A percentile compares a stretch with the other conserved stretches of the same genome.
phyloP scores from a whole-genome alignment of 2,113 vertebrate genomes.

The Donacobius atricapilla region DNA sequence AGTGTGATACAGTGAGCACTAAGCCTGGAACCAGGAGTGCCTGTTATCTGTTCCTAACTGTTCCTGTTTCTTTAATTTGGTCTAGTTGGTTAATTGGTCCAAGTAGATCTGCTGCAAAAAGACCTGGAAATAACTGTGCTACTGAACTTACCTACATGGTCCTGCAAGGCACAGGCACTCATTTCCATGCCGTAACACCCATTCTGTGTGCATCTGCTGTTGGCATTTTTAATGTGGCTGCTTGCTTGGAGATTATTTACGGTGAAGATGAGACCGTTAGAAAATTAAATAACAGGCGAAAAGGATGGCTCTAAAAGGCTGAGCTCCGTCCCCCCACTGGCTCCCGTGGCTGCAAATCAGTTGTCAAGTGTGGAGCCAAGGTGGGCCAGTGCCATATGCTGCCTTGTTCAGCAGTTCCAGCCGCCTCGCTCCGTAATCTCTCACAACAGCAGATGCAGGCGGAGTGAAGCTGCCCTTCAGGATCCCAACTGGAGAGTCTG shows the following conservation, averaged over 20 bases:
- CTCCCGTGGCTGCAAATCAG: background rate
- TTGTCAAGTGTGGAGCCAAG: background rate
- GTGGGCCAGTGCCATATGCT: background rate
- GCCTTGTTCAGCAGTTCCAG: background rate
- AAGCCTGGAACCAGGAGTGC: background rate
- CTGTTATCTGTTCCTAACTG: background rate
- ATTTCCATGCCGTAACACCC: background rate
- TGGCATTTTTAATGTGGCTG: background rate
- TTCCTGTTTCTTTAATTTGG: background rate
- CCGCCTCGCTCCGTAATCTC: background rate
- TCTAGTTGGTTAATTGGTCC: background rate
- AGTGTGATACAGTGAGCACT: background rate
- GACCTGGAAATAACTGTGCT: background rate
- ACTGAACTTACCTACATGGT: rapidly evolving
- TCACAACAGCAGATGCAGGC: background rate
- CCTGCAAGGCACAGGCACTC: background rate
- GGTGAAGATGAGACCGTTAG: background rate
- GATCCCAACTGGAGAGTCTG: background rate
- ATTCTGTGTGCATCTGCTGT: background rate
- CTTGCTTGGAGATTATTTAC: slow-evolving; percentile 1
- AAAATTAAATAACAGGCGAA: background rate
- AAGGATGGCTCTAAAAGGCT: background rate
- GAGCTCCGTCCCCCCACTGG: background rate
- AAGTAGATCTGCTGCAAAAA: background rate
- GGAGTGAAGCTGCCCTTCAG: background rate